These are phyloP conservation scores for Parnassius orleans DNA, from an alignment of 2,888 invertebrate species.

Conservation along the genomic window DNA sequence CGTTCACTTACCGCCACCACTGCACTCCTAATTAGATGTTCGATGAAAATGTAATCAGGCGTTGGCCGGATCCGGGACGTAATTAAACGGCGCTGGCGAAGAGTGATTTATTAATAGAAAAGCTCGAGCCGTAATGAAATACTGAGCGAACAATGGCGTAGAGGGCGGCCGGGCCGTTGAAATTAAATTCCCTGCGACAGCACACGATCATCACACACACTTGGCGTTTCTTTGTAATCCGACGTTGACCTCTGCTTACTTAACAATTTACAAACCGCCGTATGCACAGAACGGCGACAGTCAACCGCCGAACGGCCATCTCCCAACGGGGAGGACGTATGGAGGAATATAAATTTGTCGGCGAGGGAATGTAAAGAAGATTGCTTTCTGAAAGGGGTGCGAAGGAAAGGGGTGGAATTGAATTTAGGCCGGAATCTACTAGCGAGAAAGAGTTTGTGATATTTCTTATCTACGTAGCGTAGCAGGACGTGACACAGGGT, in stretches of 20 bases:
- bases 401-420: slow-evolving; percentile 74
- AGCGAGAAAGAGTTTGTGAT: slow-evolving; percentile 65
- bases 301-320: slow-evolving; percentile 33
- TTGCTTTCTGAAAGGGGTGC: slow-evolving; percentile 72
- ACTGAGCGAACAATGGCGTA: slow-evolving; percentile 78
- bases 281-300: slow-evolving; percentile 31
- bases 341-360: slow-evolving; percentile 78
- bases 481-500: slow-evolving; percentile 59
- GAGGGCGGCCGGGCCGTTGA: slow-evolving; percentile 70
- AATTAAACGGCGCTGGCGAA: slow-evolving; percentile 79
- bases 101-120: slow-evolving; percentile 82
- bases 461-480: slow-evolving; percentile 60
- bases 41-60: slow-evolving; percentile 81
- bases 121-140: slow-evolving; percentile 80
- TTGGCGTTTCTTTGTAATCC: slow-evolving; percentile 64
- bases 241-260: slow-evolving; percentile 47
- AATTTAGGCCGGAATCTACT: slow-evolving; percentile 74
- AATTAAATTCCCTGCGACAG: slow-evolving; percentile 76
- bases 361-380: slow-evolving; percentile 78
- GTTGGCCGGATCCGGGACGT: slow-evolving; percentile 76
- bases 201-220: slow-evolving; percentile 52
- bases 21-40: slow-evolving; percentile 81
- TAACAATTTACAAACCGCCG: slow-evolving; percentile 57
- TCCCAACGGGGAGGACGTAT: slow-evolving; percentile 66
- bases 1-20: slow-evolving; percentile 56